phyloP scores from a whole-genome alignment of 2,888 invertebrate species.

The Tetropium fuscum region DNA sequence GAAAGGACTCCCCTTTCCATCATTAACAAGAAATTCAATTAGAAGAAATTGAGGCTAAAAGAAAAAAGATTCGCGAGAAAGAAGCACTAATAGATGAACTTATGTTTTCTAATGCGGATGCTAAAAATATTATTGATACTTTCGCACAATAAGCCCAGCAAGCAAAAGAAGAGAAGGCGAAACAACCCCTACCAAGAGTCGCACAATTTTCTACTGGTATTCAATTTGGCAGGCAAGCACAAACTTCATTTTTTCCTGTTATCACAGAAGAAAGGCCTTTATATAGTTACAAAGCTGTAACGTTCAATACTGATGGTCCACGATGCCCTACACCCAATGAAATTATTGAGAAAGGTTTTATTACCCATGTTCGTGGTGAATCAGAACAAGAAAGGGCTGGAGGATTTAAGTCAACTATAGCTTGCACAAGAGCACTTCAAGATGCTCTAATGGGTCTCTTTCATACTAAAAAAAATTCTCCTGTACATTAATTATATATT shows the following conservation, averaged over 20 bases:
- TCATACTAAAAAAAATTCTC: constrained; percentile 48
- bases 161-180: constrained; percentile 70
- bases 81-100: constrained; percentile 95
- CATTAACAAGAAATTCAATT: constrained; percentile 79
- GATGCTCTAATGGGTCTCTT: constrained; percentile 88
- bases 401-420: constrained; percentile 85
- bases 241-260: constrained; percentile 74
- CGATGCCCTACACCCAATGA: constrained; percentile 74
- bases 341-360: constrained; percentile 76
- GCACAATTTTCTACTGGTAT: constrained; percentile 91
- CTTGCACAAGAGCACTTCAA: constrained; percentile 88
- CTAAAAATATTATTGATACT: constrained; percentile 86
- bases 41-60: constrained; percentile 78
- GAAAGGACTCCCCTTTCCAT: no score
- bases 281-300: constrained; percentile 75
- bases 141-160: constrained; percentile 78
- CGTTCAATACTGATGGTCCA: constrained; percentile 79
- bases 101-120: constrained; percentile 92
- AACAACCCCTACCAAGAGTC: constrained; percentile 65
- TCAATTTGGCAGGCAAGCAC: constrained; percentile 77
- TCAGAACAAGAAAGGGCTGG: constrained; percentile 84
- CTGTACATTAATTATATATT: constrained; percentile 1
- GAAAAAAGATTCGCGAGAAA: constrained; percentile 86
- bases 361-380: constrained; percentile 80
- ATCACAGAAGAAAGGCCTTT: constrained; percentile 83